Conservation (phyloP, 2,797 vertebrate species). For the Tachyglossus aculeatus region DNA sequence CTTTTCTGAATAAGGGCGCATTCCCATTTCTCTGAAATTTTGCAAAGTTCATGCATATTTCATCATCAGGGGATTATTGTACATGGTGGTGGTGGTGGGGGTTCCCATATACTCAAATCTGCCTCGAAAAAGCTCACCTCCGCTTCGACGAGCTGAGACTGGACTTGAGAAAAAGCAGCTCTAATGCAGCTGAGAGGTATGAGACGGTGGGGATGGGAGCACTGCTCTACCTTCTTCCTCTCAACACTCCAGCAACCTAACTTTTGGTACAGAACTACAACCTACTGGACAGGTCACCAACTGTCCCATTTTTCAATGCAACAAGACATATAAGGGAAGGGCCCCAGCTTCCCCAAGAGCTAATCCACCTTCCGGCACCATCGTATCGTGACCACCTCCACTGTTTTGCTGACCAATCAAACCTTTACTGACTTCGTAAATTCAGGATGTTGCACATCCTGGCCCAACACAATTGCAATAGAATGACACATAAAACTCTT, state of each 20-base stretch:
- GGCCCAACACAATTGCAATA: too few relatives aligned
- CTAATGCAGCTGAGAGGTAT: not conserved
- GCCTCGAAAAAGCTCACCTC: not conserved
- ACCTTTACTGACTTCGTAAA: too few relatives aligned
- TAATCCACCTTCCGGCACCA: too few relatives aligned
- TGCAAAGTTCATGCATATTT: slow-evolving; percentile 19
- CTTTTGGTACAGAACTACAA: not conserved
- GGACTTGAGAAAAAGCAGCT: not conserved
- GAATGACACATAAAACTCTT: too few relatives aligned
- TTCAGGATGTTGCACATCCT: too few relatives aligned
- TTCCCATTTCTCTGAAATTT: slow-evolving; percentile 29
- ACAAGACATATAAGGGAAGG: too few relatives aligned
- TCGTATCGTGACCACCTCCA: too few relatives aligned
- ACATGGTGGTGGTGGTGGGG: not conserved
- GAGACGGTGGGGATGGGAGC: not conserved
- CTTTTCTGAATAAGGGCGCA: slow-evolving; percentile 4
- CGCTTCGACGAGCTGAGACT: not conserved
- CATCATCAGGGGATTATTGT: not conserved
- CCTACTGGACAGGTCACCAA: not conserved
- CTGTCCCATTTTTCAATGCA: too few relatives aligned
- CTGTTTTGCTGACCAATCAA: too few relatives aligned
- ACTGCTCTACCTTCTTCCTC: not conserved
- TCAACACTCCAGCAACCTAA: not conserved
- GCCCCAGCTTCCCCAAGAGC: too few relatives aligned
- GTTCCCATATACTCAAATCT: not conserved